These are phyloP conservation scores for Drosophila baimaii DNA, from an alignment of 1,140 invertebrate genomes.

Conservation along the genomic window DNA sequence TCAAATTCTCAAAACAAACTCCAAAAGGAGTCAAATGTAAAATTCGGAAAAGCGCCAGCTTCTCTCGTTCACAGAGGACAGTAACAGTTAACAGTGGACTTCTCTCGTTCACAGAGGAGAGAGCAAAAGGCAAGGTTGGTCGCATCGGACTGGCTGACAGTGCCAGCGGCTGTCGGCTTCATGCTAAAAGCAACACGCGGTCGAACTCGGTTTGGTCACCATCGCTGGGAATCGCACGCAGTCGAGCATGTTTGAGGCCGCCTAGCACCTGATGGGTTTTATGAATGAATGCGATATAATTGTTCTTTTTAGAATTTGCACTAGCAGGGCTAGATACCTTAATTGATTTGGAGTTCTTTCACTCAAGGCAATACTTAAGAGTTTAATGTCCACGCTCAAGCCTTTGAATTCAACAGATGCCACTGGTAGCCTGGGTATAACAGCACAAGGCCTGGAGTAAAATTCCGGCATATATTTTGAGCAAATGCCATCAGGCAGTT, in stretches of 20 bases:
- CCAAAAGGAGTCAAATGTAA: too few species aligned
- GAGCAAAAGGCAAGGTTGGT: too few species aligned
- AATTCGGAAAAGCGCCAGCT: too few species aligned
- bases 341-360: too few species aligned
- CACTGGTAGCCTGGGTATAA: too few species aligned
- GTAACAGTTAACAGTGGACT: too few species aligned
- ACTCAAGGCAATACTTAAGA: background rate
- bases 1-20: too few species aligned
- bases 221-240: conserved; percentile 2
- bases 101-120: too few species aligned
- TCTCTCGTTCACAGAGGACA: too few species aligned
- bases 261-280: conserved; percentile 32
- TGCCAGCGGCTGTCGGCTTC: conserved; percentile 52
- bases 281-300: conserved; percentile 57
- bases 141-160: conserved; percentile 5
- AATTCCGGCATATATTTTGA: background rate
- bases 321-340: background rate
- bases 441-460: background rate
- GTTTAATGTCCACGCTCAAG: background rate
- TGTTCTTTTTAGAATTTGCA: background rate
- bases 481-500: too few species aligned
- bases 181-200: conserved; percentile 75
- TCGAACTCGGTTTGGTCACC: conserved; percentile 54
- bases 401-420: background rate
- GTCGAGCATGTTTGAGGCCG: conserved; percentile 57